phyloP scores from a whole-genome alignment of 2,888 invertebrate genomes.

The Stegana nigrithorax region DNA sequence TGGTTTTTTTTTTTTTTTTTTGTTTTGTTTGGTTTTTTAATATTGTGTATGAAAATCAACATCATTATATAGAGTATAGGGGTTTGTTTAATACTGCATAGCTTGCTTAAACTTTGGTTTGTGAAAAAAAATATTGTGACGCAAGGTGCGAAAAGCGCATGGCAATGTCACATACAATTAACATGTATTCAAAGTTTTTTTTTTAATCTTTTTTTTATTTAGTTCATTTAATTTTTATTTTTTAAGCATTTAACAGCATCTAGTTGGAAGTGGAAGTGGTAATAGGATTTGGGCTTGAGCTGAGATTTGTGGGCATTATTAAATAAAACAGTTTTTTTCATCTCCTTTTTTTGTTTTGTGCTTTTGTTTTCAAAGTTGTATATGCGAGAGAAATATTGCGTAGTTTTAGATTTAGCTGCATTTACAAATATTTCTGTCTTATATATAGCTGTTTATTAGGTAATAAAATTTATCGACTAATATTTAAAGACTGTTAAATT shows the following conservation, averaged over 20 bases:
- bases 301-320: background rate
- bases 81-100: too few relatives aligned
- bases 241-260: too few relatives aligned
- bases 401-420: too few relatives aligned
- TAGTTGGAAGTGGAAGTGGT: too few relatives aligned
- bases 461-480: background rate
- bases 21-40: background rate
- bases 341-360: background rate
- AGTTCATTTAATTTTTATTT: background rate
- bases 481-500: too few relatives aligned
- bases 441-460: background rate
- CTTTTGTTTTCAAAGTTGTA: background rate
- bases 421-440: too few relatives aligned
- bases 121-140: too few relatives aligned
- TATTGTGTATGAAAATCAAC: background rate
- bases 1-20: conserved; percentile 16
- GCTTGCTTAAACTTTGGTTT: too few relatives aligned
- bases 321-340: background rate
- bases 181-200: background rate
- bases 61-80: background rate
- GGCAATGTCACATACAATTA: background rate
- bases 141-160: background rate
- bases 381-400: too few relatives aligned
- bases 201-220: background rate
- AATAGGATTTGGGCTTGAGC: background rate